These are phyloP conservation scores for Struthidea cinerea DNA, from an alignment of 2,113 vertebrate genomes.

Conservation along the genomic window DNA sequence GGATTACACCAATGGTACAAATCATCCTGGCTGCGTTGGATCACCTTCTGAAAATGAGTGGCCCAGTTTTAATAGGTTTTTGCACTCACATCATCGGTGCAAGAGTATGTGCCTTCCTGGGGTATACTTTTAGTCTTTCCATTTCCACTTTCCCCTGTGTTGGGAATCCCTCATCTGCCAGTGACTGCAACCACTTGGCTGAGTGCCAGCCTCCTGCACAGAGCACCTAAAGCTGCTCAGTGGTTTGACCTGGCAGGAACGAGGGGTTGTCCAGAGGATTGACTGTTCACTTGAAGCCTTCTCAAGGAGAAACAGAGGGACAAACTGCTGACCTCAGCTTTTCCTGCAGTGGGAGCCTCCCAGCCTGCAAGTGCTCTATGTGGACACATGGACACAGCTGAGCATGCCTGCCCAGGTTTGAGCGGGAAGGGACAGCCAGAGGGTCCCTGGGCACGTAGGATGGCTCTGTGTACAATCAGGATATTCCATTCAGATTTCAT, in stretches of 20 bases:
- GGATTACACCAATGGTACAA: not conserved
- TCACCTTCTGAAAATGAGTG: not conserved
- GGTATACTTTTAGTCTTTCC: not conserved
- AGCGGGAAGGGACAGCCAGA: not conserved
- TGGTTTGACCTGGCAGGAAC: accelerated
- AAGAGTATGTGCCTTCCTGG: not conserved
- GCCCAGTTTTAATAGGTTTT: not conserved
- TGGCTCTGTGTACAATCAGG: not conserved
- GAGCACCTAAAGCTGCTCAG: not conserved
- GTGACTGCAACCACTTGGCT: not conserved
- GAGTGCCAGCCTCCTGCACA: not conserved
- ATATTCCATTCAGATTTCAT: not conserved
- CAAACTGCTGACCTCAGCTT: not conserved
- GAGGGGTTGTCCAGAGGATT: not conserved
- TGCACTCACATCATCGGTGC: not conserved
- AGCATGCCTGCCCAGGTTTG: not conserved
- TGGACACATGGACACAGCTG: accelerated
- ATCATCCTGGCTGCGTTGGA: not conserved
- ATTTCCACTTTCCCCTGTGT: not conserved
- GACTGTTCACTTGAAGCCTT: not conserved
- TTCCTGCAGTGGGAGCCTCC: not conserved
- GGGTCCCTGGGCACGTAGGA: not conserved
- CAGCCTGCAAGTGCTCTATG: not conserved
- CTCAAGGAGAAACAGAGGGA: not conserved
- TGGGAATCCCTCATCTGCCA: not conserved